Percentiles rank a stretch among this genome's conserved stretches.
phyloP scores from a whole-genome alignment of 2,888 invertebrate genomes.

The Dinocampus coccinellae region DNA sequence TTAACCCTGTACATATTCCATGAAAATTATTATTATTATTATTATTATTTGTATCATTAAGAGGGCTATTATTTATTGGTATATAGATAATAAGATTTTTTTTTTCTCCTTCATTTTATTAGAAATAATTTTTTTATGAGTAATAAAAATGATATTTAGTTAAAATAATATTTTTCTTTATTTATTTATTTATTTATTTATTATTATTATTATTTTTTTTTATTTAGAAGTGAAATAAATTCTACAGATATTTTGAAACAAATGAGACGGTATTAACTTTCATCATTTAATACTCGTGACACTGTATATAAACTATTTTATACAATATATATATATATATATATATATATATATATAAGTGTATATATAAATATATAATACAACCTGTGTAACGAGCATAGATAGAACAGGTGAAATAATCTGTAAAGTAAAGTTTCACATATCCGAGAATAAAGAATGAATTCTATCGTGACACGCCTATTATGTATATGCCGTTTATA shows the following conservation, averaged over 20 bases:
- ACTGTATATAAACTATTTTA: neutral
- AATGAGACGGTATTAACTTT: neutral
- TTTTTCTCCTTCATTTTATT: neutral
- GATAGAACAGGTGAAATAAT: neutral
- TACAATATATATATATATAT: neutral
- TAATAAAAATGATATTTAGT: neutral
- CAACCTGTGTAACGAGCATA: neutral
- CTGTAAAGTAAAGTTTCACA: neutral
- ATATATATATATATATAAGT: neutral
- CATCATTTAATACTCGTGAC: neutral
- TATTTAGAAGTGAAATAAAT: too few species aligned
- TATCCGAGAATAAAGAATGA: conserved; percentile 10
- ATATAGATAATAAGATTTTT: neutral
- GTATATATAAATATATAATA: neutral
- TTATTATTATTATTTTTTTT: too few species aligned
- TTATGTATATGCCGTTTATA: neutral
- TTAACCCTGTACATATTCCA: conserved; percentile 53
- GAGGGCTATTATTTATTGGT: neutral
- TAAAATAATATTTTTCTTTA: neutral
- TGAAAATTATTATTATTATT: conserved; percentile 9
- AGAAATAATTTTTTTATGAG: neutral
- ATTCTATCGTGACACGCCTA: conserved; percentile 48
- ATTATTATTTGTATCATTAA: conserved; percentile 5
- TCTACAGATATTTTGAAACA: neutral
- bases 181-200: too few species aligned